These are phyloP conservation scores for Microhierax caerulescens DNA, from an alignment of 2,797 vertebrate genomes.

Conservation along the genomic window DNA sequence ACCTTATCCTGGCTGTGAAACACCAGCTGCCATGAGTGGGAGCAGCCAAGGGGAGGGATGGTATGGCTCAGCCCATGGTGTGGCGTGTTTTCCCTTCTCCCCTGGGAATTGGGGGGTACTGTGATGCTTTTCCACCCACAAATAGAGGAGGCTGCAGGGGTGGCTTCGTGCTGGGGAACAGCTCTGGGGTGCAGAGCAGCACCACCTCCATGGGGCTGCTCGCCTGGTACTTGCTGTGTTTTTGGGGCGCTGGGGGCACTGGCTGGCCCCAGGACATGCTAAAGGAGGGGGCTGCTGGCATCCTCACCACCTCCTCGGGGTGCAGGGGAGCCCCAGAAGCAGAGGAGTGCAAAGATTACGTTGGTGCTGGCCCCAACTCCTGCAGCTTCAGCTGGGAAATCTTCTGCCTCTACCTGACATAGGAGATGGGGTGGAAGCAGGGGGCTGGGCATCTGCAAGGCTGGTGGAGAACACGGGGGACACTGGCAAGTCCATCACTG, in stretches of 20 bases:
- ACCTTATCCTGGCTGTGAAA: neutral
- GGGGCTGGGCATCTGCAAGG: neutral
- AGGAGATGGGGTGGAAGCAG: neutral
- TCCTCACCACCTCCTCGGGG: neutral
- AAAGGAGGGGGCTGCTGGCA: neutral
- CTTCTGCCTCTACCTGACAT: neutral
- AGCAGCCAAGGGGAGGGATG: neutral
- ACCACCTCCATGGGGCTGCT: neutral
- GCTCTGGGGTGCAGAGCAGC: neutral
- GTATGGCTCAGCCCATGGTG: neutral
- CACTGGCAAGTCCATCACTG: neutral
- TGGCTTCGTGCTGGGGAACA: neutral
- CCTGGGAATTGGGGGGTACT: neutral
- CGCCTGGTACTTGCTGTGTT: neutral
- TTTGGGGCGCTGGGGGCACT: neutral
- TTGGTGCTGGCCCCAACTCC: neutral
- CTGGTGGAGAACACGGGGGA: neutral
- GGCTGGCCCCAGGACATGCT: too few species aligned
- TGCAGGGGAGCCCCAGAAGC: neutral
- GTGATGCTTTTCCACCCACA: neutral
- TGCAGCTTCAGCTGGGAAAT: neutral
- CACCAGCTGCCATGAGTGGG: too few species aligned
- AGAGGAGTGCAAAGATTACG: neutral
- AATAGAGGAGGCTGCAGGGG: neutral
- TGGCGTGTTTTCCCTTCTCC: neutral